Percentiles rank a stretch among this genome's conserved stretches.
These are phyloP conservation scores for Cyanocitta stelleri DNA, from an alignment of 2,113 vertebrate genomes.

Conservation along the genomic window DNA sequence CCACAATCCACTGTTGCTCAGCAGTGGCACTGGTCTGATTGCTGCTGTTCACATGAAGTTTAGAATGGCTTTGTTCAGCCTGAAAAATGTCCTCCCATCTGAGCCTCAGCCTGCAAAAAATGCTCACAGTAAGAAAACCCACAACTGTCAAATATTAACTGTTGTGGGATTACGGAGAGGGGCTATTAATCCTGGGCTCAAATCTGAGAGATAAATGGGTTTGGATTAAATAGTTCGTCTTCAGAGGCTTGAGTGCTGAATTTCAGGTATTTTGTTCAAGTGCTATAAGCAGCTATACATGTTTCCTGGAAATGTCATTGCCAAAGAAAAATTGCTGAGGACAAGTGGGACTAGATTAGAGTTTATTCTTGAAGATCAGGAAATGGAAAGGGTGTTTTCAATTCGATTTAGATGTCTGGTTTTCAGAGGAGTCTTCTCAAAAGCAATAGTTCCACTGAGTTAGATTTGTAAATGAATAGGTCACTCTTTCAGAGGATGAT, in stretches of 20 bases:
- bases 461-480: neutral
- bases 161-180: neutral
- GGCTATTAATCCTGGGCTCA: neutral
- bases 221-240: neutral
- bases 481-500: accelerated
- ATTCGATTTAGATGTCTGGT: neutral
- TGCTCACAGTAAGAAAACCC: neutral
- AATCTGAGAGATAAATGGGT: neutral
- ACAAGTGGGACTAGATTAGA: neutral
- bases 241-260: neutral
- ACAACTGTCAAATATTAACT: neutral
- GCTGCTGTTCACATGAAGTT: neutral
- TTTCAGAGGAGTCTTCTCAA: neutral
- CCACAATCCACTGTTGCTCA: neutral
- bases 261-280: neutral
- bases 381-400: neutral
- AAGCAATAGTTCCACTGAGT: neutral
- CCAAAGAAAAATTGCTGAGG: neutral
- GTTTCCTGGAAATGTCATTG: neutral
- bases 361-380: neutral
- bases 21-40: neutral
- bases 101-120: neutral
- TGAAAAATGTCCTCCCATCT: neutral
- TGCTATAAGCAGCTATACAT: neutral
- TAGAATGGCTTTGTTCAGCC: neutral